A percentile compares a stretch with the other conserved stretches of the same genome.
These are phyloP conservation scores for Elgaria multicarinata DNA, from an alignment of 2,113 vertebrate species.

Conservation along the genomic window DNA sequence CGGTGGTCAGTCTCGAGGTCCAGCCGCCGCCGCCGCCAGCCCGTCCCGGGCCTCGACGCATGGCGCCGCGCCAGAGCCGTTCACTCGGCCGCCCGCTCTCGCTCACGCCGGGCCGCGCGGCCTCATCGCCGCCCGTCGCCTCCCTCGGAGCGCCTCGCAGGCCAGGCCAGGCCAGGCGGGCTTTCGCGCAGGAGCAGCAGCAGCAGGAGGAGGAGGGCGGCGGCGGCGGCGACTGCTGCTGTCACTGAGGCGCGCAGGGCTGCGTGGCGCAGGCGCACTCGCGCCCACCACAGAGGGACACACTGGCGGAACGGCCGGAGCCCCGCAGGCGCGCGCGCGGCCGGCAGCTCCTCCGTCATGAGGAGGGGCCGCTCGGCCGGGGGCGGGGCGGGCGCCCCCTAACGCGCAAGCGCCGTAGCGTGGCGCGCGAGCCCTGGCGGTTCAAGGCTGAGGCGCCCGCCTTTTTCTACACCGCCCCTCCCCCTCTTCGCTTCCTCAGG, in stretches of 20 bases:
- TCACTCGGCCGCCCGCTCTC: neutral
- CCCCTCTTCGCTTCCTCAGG: too few relatives aligned
- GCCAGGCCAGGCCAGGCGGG: neutral
- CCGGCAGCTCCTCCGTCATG: neutral
- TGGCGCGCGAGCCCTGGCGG: neutral
- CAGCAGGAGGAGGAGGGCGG: neutral
- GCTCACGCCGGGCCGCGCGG: neutral
- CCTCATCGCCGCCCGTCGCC: neutral
- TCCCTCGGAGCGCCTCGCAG: neutral
- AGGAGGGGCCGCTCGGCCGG: too few relatives aligned
- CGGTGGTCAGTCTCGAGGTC: conserved; percentile 13
- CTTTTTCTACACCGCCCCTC: too few relatives aligned
- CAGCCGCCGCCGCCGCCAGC: conserved; percentile 34
- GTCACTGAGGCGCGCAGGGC: conserved; percentile 38
- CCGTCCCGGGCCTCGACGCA: neutral
- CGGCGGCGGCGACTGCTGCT: conserved; percentile 19
- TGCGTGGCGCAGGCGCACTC: neutral
- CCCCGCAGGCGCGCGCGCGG: neutral
- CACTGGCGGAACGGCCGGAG: neutral
- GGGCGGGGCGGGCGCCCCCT: neutral
- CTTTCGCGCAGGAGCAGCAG: conserved; percentile 12
- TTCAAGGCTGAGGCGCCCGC: neutral
- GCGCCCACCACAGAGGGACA: too few relatives aligned
- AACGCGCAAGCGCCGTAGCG: neutral
- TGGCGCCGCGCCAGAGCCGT: conserved; percentile 14